Conservation (phyloP, 2,888 invertebrate species). For the Epicampocera succincta region DNA sequence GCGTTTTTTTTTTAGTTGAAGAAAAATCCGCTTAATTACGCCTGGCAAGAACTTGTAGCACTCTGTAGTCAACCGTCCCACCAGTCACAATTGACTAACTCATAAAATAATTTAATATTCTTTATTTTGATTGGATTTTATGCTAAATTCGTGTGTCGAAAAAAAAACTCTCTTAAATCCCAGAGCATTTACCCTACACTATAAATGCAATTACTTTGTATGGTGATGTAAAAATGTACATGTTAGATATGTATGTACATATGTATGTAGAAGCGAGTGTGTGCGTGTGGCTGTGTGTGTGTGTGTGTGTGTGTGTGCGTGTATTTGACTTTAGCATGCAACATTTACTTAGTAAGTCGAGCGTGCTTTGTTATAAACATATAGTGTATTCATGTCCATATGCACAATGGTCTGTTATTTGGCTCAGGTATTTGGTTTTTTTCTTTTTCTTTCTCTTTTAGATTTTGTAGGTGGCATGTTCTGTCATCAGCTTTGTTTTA, state of each 20-base stretch:
- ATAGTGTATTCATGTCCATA: constrained; percentile 60
- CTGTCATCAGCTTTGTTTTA: constrained; percentile 64
- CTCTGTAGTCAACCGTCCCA: no score
- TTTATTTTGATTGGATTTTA: not conserved
- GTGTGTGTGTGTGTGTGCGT: not conserved
- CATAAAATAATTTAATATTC: not conserved
- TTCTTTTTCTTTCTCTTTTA: constrained; percentile 3
- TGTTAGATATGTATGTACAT: no score
- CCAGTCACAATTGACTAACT: no score
- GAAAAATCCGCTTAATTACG: no score
- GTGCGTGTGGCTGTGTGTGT: not conserved
- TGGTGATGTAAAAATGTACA: no score
- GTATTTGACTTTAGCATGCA: constrained; percentile 56
- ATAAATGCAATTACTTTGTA: constrained; percentile 2
- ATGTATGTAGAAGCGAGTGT: not conserved
- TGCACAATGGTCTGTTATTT: constrained; percentile 47
- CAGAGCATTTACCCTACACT: not conserved
- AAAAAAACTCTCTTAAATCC: not conserved
- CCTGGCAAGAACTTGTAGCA: no score
- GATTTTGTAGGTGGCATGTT: constrained; percentile 64
- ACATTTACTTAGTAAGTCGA: constrained; percentile 68
- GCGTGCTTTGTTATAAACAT: constrained; percentile 71
- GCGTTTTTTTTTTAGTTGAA: no score
- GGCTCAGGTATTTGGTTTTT: constrained; percentile 56
- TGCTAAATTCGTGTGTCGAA: not conserved